Base-by-base conservation (phyloP, 2,888 invertebrate species). In the Tolmerus cingulatus region DNA sequence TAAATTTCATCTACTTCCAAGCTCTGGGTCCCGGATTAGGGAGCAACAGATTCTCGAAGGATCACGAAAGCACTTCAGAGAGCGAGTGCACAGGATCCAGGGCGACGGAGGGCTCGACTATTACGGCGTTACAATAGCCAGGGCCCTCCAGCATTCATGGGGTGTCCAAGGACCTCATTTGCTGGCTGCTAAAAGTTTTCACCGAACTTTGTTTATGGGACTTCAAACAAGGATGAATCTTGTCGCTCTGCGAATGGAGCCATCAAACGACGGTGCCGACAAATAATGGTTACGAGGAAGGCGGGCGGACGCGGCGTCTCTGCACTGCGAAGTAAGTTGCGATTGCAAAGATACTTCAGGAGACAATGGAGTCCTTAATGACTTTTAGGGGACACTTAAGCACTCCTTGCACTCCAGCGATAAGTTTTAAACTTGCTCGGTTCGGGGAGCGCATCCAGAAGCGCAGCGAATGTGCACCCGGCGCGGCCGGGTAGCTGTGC, bases 341-440 rank as follows among this genome's bases (percentile, higher is more conserved):
- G 46, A 85, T 74, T 85, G 74, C 74, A 85, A 85, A 74, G 85
- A 85, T 74, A 85, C 85, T 85, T 57, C 74, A 85, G 74, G 55
- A 85, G 85, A 85, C 85, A 85, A 85, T 85, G 74, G 85, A 85
- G 85, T 85, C 46, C 85, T 85, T 85, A 85, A 85, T 85, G 85
- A 85, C 85, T 85, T 85, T 85, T 85, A 85, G 74, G 85, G 74
- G 85, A 85, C 85, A 85, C 85, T 85, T 85, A 85, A 85, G 85
- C 46, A 85, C 85, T 85, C 46, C 85, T 74, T 85, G 85, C 85
- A 85, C 74, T 85, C 40, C 74, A 85, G 37, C 74, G 85, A 85
- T 85, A 85, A 85, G 74, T 85, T 85, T 85, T 85, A 85, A 85
- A 85, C 43, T 85, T 85, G n/a, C 37, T 66, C 82, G 16, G 81